phyloP scores from a whole-genome alignment of 2,797 vertebrate species.

The Oceanodroma leucorhoa region DNA sequence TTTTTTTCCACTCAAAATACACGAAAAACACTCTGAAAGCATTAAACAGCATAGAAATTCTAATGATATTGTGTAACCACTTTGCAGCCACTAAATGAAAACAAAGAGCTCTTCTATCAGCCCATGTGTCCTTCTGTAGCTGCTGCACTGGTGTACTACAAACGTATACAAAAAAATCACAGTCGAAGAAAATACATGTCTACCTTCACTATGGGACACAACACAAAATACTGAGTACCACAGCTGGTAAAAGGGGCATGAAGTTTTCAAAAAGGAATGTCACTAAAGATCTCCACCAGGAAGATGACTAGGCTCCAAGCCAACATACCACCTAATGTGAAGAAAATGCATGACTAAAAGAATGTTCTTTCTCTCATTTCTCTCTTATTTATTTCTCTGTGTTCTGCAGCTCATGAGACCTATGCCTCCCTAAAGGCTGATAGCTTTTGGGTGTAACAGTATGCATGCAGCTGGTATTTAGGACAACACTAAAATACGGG shows the following conservation, averaged over 20 bases:
- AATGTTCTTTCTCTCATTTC: background rate
- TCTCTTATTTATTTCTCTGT: background rate
- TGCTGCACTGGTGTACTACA: background rate
- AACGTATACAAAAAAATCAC: background rate
- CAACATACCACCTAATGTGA: background rate
- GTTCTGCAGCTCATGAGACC: background rate
- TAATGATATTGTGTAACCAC: constrained; percentile 4
- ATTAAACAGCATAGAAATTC: background rate
- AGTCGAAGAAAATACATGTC: background rate
- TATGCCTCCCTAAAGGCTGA: background rate
- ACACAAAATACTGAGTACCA: background rate
- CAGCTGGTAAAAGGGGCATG: background rate
- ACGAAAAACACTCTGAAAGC: background rate
- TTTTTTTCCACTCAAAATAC: constrained; percentile 22
- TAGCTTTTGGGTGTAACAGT: background rate
- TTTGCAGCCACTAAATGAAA: background rate
- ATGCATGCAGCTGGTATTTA: background rate
- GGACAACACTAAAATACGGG: background rate
- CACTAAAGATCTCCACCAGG: background rate
- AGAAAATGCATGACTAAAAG: constrained; percentile 10
- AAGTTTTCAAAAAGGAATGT: background rate
- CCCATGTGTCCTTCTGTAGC: background rate
- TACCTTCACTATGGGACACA: background rate
- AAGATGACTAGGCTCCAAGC: background rate
- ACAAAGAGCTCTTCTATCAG: constrained; percentile 23